Base-by-base conservation (phyloP, 2,888 invertebrate genomes). In the Dynastes tityus region DNA sequence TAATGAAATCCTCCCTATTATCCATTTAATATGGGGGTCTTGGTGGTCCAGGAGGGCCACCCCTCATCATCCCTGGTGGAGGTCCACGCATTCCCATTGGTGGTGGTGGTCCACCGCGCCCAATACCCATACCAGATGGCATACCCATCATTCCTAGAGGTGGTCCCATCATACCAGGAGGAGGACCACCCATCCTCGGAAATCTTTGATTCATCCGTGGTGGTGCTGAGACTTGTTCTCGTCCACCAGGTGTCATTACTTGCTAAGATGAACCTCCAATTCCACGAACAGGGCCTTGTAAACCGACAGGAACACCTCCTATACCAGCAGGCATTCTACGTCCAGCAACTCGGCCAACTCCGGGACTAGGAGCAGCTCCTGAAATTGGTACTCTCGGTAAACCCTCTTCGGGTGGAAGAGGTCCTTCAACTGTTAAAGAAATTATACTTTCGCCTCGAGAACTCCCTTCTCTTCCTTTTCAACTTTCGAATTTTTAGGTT, bases 371-470 rank as follows among this genome's bases (percentile, higher is more conserved):
- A 61, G 92, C 91, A 16, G 92, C 91, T 53, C 97, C 97, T 2
- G 98, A 98, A 81, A 99, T 93, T 0, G 99, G 98, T 0, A 99
- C 98, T 81, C 98, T 91, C 0, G 98, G 97, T 63, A 98, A 91
- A 22, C 98, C 98, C 89, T 99, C 99, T 90, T 99, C 98, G 45
- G 97, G 97, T 79, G 98, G 98, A 55, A 99, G 99, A 1, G 99
- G 98, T 2, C 99, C 99, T 91, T 99, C 99, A 0, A 99, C 98
- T 0, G 99, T 99, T 85, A 99, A 91, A 0, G 99, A 98, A 1
- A 99, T 99, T 79, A 99, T 97, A 86, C 98, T 98, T 89, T 99
- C 98, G 3, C 98, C 98, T 61, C 99, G 32, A 99, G 89, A 0
- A 97, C 96, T 85, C 99, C 92, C 87, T 99, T 99, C 86, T 99